These are phyloP conservation scores for Helicoverpa zea DNA, from an alignment of 1,140 invertebrate species.

Conservation along the genomic window DNA sequence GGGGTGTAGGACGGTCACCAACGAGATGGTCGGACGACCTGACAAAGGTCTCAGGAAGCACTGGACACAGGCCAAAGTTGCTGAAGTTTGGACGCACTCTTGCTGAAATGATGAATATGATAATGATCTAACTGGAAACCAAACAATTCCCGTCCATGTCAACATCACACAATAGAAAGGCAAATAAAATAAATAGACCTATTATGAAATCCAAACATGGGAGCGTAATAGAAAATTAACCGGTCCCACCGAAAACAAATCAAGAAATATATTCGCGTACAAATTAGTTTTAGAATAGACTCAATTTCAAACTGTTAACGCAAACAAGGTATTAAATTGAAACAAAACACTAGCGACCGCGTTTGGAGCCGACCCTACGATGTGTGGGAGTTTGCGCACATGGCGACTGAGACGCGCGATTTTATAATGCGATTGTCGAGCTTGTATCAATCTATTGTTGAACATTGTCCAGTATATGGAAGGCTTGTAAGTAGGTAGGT, in stretches of 20 bases:
- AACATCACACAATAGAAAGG: conserved; percentile 14
- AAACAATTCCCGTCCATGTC: background rate
- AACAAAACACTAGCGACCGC: conserved; percentile 47
- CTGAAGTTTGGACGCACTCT: background rate
- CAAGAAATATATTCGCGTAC: conserved; percentile 43
- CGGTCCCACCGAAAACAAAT: conserved; percentile 26
- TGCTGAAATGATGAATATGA: background rate
- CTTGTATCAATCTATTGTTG: conserved; percentile 2
- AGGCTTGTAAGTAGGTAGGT: too few species aligned
- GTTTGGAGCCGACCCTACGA: conserved; percentile 3
- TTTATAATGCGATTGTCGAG: conserved; percentile 31
- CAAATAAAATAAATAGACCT: background rate
- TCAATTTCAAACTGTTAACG: conserved; percentile 43
- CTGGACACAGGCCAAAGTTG: too few species aligned
- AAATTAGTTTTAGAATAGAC: conserved; percentile 45
- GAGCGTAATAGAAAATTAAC: conserved; percentile 45
- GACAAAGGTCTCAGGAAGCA: too few species aligned
- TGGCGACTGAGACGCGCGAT: conserved; percentile 13
- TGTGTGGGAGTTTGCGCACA: conserved; percentile 24
- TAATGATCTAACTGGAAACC: background rate
- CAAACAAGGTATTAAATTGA: conserved; percentile 51
- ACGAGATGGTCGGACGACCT: too few species aligned
- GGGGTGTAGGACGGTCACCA: too few species aligned
- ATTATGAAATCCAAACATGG: conserved; percentile 28
- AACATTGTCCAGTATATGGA: background rate